phyloP scores from a whole-genome alignment of 2,888 invertebrate genomes.

The Chesias legatella region DNA sequence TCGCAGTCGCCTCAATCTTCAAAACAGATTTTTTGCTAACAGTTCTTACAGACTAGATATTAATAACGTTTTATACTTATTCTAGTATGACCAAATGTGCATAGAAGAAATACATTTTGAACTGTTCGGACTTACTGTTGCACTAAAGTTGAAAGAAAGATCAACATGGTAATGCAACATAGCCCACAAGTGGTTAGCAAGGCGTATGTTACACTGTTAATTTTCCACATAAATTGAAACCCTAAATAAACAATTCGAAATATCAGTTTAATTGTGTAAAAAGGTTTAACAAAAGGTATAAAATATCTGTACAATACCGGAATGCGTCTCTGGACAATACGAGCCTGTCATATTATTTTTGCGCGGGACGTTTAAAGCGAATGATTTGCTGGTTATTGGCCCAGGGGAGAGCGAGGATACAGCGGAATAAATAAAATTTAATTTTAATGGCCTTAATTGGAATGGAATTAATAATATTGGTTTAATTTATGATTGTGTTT shows the following conservation, averaged over 20 bases:
- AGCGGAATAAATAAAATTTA: conserved; percentile 2
- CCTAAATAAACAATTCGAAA: conserved; percentile 6
- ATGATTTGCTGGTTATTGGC: conserved; percentile 49
- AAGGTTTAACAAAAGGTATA: conserved; percentile 23
- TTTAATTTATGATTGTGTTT: conserved; percentile 26
- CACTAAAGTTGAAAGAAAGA: too few species aligned
- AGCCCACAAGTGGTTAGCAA: too few species aligned
- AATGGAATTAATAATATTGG: conserved; percentile 43
- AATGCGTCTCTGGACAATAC: conserved; percentile 49
- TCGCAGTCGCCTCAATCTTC: too few species aligned
- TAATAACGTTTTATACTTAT: too few species aligned
- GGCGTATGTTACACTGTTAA: too few species aligned
- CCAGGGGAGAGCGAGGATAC: conserved; percentile 32
- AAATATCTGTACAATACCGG: conserved; percentile 37
- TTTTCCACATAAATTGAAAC: not conserved
- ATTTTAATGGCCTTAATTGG: conserved; percentile 1
- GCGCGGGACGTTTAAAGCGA: conserved; percentile 43
- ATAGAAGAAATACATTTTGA: too few species aligned
- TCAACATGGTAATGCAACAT: too few species aligned
- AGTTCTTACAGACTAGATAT: too few species aligned
- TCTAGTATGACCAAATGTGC: too few species aligned
- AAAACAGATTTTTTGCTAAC: too few species aligned
- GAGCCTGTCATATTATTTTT: conserved; percentile 56
- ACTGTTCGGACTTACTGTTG: too few species aligned
- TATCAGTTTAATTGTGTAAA: conserved; percentile 18